Conservation (phyloP, 2,113 vertebrate species). For the Pterocles burchelli region DNA sequence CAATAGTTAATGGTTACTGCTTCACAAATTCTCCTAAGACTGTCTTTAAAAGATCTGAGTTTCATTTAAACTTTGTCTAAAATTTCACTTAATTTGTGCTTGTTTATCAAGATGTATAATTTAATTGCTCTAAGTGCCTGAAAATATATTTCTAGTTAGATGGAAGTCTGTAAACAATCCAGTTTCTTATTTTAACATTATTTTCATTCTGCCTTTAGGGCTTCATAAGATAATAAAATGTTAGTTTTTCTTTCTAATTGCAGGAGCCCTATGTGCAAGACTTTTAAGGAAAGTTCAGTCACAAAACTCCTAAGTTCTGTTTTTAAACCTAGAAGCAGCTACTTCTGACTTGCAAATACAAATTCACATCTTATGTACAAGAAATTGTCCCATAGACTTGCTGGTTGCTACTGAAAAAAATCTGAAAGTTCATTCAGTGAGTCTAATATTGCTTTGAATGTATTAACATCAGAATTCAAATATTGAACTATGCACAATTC, state of each 20-base stretch:
- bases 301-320: neutral
- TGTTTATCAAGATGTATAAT: conserved; percentile 44
- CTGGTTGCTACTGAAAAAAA: neutral
- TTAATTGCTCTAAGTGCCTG: conserved; percentile 25
- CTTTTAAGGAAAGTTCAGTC: neutral
- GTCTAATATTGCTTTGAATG: neutral
- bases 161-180: conserved; percentile 26
- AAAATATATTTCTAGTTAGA: conserved; percentile 34
- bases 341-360: neutral
- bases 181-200: conserved; percentile 7
- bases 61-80: conserved; percentile 18
- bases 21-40: neutral
- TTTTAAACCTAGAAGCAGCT: neutral
- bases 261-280: neutral
- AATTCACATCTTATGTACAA: neutral
- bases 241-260: conserved; percentile 7
- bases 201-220: conserved; percentile 2
- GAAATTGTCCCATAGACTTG: neutral
- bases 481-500: neutral
- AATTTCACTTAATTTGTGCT: conserved; percentile 20
- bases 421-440: neutral
- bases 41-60: neutral
- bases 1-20: neutral
- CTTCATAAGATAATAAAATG: neutral
- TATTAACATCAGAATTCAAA: neutral